Base-by-base conservation (phyloP, 1,140 invertebrate species). In the Drosophila seguyi region DNA sequence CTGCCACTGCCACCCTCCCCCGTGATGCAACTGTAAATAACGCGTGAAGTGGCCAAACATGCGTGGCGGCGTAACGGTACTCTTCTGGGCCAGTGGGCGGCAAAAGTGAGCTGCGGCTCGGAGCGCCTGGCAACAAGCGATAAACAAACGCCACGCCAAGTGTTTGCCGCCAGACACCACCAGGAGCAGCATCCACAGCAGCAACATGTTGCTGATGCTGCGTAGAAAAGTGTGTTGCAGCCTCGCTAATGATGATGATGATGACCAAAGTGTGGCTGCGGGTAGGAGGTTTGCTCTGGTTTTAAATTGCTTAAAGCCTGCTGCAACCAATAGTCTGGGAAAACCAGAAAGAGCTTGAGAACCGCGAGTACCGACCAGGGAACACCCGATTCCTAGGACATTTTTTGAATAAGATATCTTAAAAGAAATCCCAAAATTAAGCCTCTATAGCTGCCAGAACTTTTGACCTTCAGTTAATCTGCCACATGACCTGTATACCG, bases 21-120 rank as follows among this genome's bases (percentile, higher is more conserved):
- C 85, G 73, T 38, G 52, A 80, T 53, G 60, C 47, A 88, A 88
- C 84, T 88, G 84, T 88, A 88, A 88, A 88, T 88, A 85, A 90
- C 85, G 85, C 85, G 85, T 90, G 69, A 90, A 88, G 86, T 90
- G 85, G 80, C 76, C 84, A 87, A 77, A 87, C 85, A 87, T 90
- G 85, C 84, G 84, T 87, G 83, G 84, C 80, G 83, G 80, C 84
- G 80, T 87, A 87, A 88, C 84, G 84, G 84, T 75, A 60, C 65
- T 67, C 58, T 55, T 75, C 55, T 44, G 73, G 73, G 78, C 84
- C 79, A 87, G 84, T 87, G 84, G 84, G 84, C 84, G 85, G 85
- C 80, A 73, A 76, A 76, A 55, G 68, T 68, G 74, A 82, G 79
- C 71, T 79, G 27, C 72, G 14, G 52, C 52, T 55, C 34, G 34